Base-by-base conservation (phyloP, 1,140 invertebrate genomes). In the Lasioglossum baleicum region DNA sequence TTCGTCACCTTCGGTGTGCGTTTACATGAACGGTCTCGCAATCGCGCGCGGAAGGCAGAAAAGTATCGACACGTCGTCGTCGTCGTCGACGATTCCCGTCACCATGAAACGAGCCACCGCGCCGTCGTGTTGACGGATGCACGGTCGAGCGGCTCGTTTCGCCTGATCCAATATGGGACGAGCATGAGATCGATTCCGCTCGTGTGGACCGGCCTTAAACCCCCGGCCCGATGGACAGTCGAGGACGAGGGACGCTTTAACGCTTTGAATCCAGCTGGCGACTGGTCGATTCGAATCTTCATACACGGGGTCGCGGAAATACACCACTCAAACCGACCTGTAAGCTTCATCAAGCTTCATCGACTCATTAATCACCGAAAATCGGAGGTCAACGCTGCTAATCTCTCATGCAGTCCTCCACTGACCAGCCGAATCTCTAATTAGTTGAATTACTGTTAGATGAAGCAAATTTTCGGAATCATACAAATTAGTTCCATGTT, bases 121-220 rank as follows among this genome's bases (percentile, higher is more conserved):
- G 64, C 15, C n/a, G 67, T 56, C 35, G 61, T 58, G 61, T 65
- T 35, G 76, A 74, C 40, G 77, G 70, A 79, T 56, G 51, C 70
- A 79, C 77, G 70, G 48, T 60, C 48, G 51, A 80, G 20, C 51
- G 77, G 51, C 65, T 80, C 61, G 77, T 74, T 74, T 67, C 77
- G 77, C 22, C 51, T 80, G 70, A 80, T 80, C 61, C 70, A 60
- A 80, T 80, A 74, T 74, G 63, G 70, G 61, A 48, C 17, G 42
- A 17, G 4, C 7, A 20, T 7, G 56, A 22, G 63, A 74, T 80
- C 77, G 70, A 74, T 80, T 74, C 71, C 61, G 77, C 63, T 74
- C 40, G 77, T 61, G 77, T 75, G 71, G 42, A 74, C 42, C 71
- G 70, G 53, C 71, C 64, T 80, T 75, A 80, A 80, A 79, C 61